A percentile compares a stretch with the other conserved stretches of the same genome.
These are phyloP conservation scores for Caenorhabditis zanzibari DNA, from an alignment of 2,888 invertebrate genomes.

Conservation along the genomic window DNA sequence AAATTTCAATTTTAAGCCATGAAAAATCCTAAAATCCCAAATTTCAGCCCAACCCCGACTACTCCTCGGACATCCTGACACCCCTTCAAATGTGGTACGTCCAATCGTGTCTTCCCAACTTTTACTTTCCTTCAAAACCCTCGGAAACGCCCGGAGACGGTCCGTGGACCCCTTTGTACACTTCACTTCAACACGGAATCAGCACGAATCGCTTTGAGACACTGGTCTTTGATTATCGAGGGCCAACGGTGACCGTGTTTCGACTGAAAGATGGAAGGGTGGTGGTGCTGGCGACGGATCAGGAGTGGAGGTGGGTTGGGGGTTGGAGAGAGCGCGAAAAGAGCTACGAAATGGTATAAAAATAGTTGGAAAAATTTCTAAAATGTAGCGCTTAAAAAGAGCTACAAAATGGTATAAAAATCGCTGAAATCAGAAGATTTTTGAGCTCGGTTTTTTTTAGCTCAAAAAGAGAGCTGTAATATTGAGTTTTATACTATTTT, in stretches of 20 bases:
- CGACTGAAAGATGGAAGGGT: constrained; percentile 67
- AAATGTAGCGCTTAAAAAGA: too few species aligned
- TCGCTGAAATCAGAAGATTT: too few species aligned
- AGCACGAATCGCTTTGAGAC: constrained; percentile 81
- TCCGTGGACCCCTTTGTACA: constrained; percentile 77
- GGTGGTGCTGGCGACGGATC: constrained; percentile 76
- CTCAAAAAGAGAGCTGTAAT: too few species aligned
- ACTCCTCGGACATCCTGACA: constrained; percentile 76
- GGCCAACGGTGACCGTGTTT: constrained; percentile 78
- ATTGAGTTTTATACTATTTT: too few species aligned
- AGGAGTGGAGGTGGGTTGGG: constrained; percentile 76
- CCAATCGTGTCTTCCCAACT: constrained; percentile 72
- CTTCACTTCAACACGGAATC: constrained; percentile 76
- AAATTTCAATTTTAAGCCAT: too few species aligned
- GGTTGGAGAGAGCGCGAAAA: too few species aligned
- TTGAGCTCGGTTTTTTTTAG: too few species aligned
- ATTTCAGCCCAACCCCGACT: constrained; percentile 57
- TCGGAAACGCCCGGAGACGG: not conserved
- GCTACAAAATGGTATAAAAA: too few species aligned
- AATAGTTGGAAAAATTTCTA: too few species aligned
- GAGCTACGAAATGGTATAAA: too few species aligned
- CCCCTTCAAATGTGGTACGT: constrained; percentile 78
- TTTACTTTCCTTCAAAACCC: constrained; percentile 72
- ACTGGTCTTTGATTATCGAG: constrained; percentile 79
- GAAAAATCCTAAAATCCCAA: too few species aligned